phyloP scores from a whole-genome alignment of 30 jellyfish, hydroid and myxozoan genomes.

The Pelagia noctiluca region DNA sequence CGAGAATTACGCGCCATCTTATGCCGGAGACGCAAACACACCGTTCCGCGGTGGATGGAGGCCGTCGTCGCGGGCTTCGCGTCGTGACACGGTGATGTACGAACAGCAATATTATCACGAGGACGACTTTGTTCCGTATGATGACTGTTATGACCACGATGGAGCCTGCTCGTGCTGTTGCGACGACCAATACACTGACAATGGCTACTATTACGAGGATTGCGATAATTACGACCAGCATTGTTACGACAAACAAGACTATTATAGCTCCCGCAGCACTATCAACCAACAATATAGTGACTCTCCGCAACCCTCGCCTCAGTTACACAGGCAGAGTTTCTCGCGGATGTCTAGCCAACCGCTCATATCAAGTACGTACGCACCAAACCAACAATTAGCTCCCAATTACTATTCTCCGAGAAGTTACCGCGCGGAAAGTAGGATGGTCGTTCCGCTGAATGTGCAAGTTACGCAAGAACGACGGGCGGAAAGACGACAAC shows the following conservation, averaged over 20 bases:
- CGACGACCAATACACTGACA: conserved; percentile 41
- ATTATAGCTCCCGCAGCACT: conserved; percentile 42
- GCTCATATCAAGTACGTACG: conserved; percentile 22
- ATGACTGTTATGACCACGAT: conserved; percentile 52
- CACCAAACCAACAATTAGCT: conserved; percentile 25
- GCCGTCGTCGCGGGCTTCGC: conserved; percentile 64
- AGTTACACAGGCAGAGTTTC: conserved; percentile 13
- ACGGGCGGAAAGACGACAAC: conserved; percentile 64
- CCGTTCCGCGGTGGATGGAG: conserved; percentile 74
- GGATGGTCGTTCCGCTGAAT: conserved; percentile 70
- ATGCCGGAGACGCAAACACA: background rate
- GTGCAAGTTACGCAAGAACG: conserved; percentile 74
- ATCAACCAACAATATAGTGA: background rate
- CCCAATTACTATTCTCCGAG: conserved; percentile 57
- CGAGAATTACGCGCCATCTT: background rate
- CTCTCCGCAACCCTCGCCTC: conserved; percentile 1
- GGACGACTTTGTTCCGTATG: conserved; percentile 14
- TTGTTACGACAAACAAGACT: conserved; percentile 31
- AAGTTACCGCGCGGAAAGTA: conserved; percentile 21
- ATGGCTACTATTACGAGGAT: conserved; percentile 31
- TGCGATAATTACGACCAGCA: conserved; percentile 49
- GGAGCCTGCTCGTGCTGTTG: conserved; percentile 61
- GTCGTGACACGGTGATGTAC: conserved; percentile 43
- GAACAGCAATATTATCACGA: conserved; percentile 55
- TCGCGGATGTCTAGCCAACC: conserved; percentile 24